A percentile compares a stretch with the other conserved stretches of the same genome.
Evolutionary conservation across 2,888 invertebrate species (phyloP).

Genomic region (Drosophila austrosaltans): DNA sequence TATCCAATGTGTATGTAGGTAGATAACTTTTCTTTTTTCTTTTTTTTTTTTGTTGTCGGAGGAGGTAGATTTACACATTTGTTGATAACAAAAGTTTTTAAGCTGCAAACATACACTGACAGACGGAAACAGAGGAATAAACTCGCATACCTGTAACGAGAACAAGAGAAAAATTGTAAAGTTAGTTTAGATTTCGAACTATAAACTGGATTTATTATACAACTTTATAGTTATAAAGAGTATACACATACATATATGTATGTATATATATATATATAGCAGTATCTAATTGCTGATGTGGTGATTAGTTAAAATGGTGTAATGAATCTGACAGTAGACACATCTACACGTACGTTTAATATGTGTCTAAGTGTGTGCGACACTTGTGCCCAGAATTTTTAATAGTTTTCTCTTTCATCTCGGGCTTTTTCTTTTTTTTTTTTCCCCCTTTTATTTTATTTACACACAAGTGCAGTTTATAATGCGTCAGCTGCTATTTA

Average conservation of each 20-base stretch:
- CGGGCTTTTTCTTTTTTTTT: conserved; percentile 21
- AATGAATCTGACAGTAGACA: conserved; percentile 8
- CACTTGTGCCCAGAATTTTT: background rate
- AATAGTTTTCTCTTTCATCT: conserved; percentile 11
- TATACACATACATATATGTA: background rate
- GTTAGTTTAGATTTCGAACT: conserved; percentile 4
- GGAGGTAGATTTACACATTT: conserved; percentile 73
- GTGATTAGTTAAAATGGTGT: conserved; percentile 9
- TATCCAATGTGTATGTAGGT: conserved; percentile 31
- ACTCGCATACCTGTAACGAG: conserved; percentile 36
- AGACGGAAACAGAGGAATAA: background rate
- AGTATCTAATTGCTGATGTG: conserved; percentile 9
- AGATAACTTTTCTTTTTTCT: conserved; percentile 63
- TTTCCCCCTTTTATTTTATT: conserved; percentile 11
- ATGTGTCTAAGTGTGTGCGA: conserved; percentile 11
- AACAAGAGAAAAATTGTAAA: background rate
- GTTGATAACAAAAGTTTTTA: conserved; percentile 75
- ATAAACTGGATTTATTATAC: background rate
- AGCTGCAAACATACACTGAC: conserved; percentile 58
- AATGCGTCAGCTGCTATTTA: conserved; percentile 57
- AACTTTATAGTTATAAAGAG: background rate
- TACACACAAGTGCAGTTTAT: conserved; percentile 55
- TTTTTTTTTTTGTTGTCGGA: conserved; percentile 46
- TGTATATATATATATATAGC: background rate
- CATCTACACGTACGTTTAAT: background rate